Evolutionary conservation across 2,797 vertebrate genomes (phyloP), one percentile per base, ranked within the genome.

Genomic region (Urophycis tenuis): DNA sequence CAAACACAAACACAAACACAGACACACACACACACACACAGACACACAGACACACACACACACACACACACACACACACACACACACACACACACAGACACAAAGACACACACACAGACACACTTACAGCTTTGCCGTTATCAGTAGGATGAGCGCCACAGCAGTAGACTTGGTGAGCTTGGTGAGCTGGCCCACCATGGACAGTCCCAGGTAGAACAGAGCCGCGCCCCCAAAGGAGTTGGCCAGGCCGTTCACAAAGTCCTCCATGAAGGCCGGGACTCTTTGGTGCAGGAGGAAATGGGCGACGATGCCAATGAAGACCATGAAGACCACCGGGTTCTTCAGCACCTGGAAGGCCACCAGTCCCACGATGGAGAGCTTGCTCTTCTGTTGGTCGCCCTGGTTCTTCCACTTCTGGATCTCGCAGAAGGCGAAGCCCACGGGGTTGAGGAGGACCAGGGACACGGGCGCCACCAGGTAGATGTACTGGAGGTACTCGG

Each of bases 51-150:
- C n/a, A n/a, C n/a, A n/a, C n/a, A n/a, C n/a, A n/a, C n/a, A n/a
- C n/a, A n/a, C n/a, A n/a, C n/a, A n/a, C n/a, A n/a, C n/a, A n/a
- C n/a, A n/a, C n/a, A n/a, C n/a, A n/a, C n/a, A n/a, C n/a, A n/a
- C n/a, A n/a, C n/a, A n/a, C n/a, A n/a, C n/a, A n/a, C n/a, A n/a
- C n/a, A n/a, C n/a, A n/a, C n/a, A n/a, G n/a, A n/a, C n/a, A n/a
- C n/a, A n/a, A n/a, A n/a, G n/a, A n/a, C n/a, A n/a, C n/a, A n/a
- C n/a, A n/a, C n/a, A n/a, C n/a, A n/a, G n/a, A n/a, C n/a, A n/a
- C n/a, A 97, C 97, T 98, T 87, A 99, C 97, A 99, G 93, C 94
- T 99, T 99, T 77, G 96, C 97, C 35, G 97, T 99, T 83, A 94
- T 94, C 86, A 99, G 97, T 82, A 99, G 92, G 86, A 96, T 96